Evolutionary conservation across 2,797 vertebrate species (phyloP).

Genomic region (Labeo calbasu): DNA sequence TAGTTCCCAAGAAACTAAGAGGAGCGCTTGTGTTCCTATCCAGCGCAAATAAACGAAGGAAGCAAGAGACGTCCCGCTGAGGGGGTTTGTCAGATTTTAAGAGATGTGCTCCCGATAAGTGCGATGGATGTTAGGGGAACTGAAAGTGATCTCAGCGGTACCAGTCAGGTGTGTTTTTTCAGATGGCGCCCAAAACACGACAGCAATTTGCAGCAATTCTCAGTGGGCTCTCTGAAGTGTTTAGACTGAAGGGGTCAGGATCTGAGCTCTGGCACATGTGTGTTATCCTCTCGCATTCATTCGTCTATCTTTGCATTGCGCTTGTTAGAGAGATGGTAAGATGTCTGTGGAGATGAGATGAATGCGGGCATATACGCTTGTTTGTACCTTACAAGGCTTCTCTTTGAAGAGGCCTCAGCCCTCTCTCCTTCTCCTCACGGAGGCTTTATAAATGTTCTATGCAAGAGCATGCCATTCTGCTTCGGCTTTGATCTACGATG

Average conservation of each 20-base stretch:
- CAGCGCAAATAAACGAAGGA: conserved; percentile 28
- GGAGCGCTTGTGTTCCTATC: conserved; percentile 29
- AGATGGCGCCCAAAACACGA: conserved; percentile 38
- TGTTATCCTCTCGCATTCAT: conserved; percentile 36
- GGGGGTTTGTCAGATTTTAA: conserved; percentile 46
- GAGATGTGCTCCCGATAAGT: conserved; percentile 52
- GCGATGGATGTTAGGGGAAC: conserved; percentile 19
- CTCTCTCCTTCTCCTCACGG: conserved; percentile 6
- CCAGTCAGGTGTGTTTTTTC: conserved; percentile 40
- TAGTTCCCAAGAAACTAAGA: conserved; percentile 52
- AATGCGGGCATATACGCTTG: conserved; percentile 25
- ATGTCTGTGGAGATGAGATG: conserved; percentile 30
- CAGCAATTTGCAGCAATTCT: conserved; percentile 51
- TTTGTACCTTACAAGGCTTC: conserved; percentile 16
- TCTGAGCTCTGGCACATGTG: conserved; percentile 3
- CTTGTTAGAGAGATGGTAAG: conserved; percentile 18
- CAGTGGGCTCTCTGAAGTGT: conserved; percentile 33
- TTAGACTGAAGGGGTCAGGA: conserved; percentile 17
- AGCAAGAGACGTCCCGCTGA: conserved; percentile 16
- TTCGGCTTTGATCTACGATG: conserved; percentile 35
- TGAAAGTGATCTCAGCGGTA: conserved; percentile 39
- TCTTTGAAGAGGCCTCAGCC: conserved; percentile 24
- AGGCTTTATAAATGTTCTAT: conserved; percentile 31
- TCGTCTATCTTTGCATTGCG: not conserved
- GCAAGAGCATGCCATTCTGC: conserved; percentile 24